A percentile compares a stretch with the other conserved stretches of the same genome.
Conservation (phyloP, 2,888 invertebrate species). For the Oeneis ivallda region DNA sequence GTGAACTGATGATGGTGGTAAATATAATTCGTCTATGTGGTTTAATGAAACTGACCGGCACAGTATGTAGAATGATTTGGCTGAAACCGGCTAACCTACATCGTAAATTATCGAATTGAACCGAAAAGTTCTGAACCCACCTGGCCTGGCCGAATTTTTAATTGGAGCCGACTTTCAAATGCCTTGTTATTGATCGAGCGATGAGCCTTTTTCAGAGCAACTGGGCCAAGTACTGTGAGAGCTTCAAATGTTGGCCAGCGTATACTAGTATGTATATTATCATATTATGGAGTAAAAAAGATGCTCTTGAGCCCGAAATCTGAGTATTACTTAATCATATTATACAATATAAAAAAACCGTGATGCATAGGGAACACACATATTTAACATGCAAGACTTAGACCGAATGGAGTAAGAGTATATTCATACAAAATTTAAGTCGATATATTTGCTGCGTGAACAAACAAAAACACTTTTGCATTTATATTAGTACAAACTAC, state of each 20-base stretch:
- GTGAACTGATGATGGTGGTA: no score
- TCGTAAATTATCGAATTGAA: background rate
- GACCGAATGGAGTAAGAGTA: no score
- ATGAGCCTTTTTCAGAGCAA: constrained; percentile 2
- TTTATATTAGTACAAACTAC: no score
- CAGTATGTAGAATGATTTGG: background rate
- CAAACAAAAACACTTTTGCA: no score
- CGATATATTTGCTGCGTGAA: no score
- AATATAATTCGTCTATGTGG: no score
- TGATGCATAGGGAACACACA: no score
- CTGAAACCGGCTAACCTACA: background rate
- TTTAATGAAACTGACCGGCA: no score
- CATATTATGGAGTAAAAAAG: background rate
- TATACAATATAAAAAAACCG: no score
- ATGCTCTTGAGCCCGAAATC: background rate
- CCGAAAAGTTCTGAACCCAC: constrained; percentile 4
- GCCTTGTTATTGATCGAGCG: constrained; percentile 7
- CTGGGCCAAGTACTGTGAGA: background rate
- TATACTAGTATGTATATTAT: background rate
- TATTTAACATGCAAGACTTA: no score
- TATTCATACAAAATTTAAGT: no score
- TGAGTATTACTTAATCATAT: no score
- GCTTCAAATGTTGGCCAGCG: background rate
- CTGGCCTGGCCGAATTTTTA: constrained; percentile 1
- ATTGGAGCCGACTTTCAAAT: constrained; percentile 2